A percentile compares a stretch with the other conserved stretches of the same genome.
phyloP scores from a whole-genome alignment of 2,797 vertebrate genomes.

The Aplochiton taeniatus region DNA sequence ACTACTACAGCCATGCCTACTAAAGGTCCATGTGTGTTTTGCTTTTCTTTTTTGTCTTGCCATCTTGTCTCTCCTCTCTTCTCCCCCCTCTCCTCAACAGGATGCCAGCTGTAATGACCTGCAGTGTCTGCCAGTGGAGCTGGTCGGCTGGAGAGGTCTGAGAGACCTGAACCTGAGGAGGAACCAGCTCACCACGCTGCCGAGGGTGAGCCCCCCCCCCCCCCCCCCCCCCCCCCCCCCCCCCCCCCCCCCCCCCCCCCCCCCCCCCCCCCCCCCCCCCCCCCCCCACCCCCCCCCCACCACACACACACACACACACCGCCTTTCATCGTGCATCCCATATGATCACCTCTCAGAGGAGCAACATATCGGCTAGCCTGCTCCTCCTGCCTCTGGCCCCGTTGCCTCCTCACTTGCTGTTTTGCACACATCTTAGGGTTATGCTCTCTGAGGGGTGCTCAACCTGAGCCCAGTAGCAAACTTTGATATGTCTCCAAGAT shows the following conservation, averaged over 20 bases:
- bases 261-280: too few species aligned
- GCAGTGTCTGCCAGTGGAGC: slow-evolving; percentile 80
- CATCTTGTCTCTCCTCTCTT: not conserved
- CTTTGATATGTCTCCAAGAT: too few species aligned
- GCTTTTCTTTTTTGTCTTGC: not conserved
- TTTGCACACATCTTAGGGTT: too few species aligned
- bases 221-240: not conserved
- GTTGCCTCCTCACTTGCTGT: too few species aligned
- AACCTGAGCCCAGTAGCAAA: too few species aligned
- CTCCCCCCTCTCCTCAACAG: slow-evolving; percentile 52
- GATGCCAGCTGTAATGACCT: slow-evolving; percentile 92
- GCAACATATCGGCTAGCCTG: too few species aligned
- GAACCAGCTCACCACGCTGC: slow-evolving; percentile 83
- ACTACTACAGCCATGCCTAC: too few species aligned
- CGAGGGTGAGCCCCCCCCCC: slow-evolving; percentile 76
- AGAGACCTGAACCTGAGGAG: slow-evolving; percentile 87
- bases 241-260: not conserved
- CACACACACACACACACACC: slow-evolving; percentile 2
- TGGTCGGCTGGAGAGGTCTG: slow-evolving; percentile 82
- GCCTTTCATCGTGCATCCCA: too few species aligned
- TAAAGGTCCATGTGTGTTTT: too few species aligned
- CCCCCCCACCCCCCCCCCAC: not conserved
- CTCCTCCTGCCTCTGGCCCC: too few species aligned
- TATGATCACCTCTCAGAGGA: too few species aligned
- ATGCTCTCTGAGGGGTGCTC: too few species aligned